Evolutionary conservation across 2,888 invertebrate species (phyloP).

Genomic region (Acronicta aceris): DNA sequence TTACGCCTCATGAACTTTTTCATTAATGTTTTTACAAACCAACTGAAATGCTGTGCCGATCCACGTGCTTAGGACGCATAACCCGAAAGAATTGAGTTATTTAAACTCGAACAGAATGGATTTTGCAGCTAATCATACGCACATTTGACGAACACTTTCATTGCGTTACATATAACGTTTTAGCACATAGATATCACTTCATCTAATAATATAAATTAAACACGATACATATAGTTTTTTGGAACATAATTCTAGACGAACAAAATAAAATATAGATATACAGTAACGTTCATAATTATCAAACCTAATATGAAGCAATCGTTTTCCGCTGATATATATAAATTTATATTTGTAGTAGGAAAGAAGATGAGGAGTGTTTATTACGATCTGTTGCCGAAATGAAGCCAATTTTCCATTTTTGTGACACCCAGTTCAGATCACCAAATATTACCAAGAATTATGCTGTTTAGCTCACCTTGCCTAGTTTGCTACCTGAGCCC

Average conservation of each 20-base stretch:
- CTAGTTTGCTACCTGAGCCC: constrained; percentile 45
- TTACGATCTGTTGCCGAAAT: constrained; percentile 89
- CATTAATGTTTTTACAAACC: constrained; percentile 16
- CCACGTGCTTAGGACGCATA: constrained; percentile 80
- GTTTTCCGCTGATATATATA: constrained; percentile 73
- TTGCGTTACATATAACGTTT: constrained; percentile 89
- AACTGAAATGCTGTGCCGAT: constrained; percentile 75
- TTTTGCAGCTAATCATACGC: constrained; percentile 84
- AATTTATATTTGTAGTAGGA: constrained; percentile 66
- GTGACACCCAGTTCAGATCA: constrained; percentile 89
- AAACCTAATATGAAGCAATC: constrained; percentile 83
- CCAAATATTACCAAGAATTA: constrained; percentile 60
- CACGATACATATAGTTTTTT: constrained; percentile 74
- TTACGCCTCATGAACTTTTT: constrained; percentile 34
- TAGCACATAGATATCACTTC: constrained; percentile 83
- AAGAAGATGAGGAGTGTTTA: constrained; percentile 70
- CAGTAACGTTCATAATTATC: constrained; percentile 74
- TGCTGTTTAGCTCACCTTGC: constrained; percentile 44
- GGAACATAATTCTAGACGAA: constrained; percentile 75
- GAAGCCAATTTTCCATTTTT: constrained; percentile 82
- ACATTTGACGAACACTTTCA: constrained; percentile 84
- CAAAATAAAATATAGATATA: constrained; percentile 74
- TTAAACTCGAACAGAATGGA: constrained; percentile 77
- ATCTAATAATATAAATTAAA: constrained; percentile 82
- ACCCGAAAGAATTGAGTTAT: constrained; percentile 74